Evolutionary conservation across 2,797 vertebrate species (phyloP).

Genomic region (Rhabdophis nuchalis): DNA sequence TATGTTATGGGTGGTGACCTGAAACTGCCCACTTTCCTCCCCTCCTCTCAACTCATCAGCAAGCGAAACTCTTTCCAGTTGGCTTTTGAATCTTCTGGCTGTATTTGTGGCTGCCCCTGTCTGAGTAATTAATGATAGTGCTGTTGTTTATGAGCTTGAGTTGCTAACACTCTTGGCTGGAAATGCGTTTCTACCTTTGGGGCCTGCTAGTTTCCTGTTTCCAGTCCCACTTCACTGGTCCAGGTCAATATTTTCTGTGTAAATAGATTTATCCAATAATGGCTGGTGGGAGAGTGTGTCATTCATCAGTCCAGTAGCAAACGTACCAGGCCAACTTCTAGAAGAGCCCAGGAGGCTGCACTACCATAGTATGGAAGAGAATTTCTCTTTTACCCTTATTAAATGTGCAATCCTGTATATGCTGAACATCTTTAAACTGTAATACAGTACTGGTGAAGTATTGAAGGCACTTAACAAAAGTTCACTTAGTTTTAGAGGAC

Average conservation of each 20-base stretch:
- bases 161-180: slow-evolving; percentile 69
- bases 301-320: slow-evolving; percentile 61
- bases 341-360: not conserved
- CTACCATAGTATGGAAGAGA: slow-evolving; percentile 11
- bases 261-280: slow-evolving; percentile 70
- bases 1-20: slow-evolving; percentile 48
- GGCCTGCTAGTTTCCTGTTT: slow-evolving; percentile 63
- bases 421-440: not conserved
- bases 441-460: not conserved
- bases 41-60: slow-evolving; percentile 52
- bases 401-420: not conserved
- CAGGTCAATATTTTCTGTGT: slow-evolving; percentile 69
- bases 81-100: slow-evolving; percentile 65
- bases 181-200: slow-evolving; percentile 69
- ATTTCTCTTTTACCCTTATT: not conserved
- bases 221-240: slow-evolving; percentile 66
- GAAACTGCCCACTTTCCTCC: slow-evolving; percentile 34
- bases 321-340: slow-evolving; percentile 39
- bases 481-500: not conserved
- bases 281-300: slow-evolving; percentile 55
- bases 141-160: slow-evolving; percentile 67
- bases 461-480: not conserved
- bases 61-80: slow-evolving; percentile 61
- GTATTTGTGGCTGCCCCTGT: slow-evolving; percentile 62
- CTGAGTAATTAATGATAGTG: slow-evolving; percentile 68